Conservation (phyloP, 2,797 vertebrate genomes). For the Syndactyla subalaris region DNA sequence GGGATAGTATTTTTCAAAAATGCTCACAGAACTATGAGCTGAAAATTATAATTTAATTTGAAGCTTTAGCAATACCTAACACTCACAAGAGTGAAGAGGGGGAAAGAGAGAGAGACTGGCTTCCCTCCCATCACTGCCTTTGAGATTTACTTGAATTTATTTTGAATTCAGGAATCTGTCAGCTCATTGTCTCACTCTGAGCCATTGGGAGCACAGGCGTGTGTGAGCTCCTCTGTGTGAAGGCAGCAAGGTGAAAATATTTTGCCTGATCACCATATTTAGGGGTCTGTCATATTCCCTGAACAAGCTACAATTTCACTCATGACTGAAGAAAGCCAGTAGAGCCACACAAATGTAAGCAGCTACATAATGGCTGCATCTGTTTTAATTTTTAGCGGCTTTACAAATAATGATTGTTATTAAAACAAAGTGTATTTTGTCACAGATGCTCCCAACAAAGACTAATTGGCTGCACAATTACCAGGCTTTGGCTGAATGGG, state of each 20-base stretch:
- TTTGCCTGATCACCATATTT: conserved; percentile 56
- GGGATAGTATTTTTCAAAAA: background rate
- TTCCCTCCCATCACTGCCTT: background rate
- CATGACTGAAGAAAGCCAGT: conserved; percentile 41
- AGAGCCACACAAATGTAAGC: conserved; percentile 18
- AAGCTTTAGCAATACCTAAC: background rate
- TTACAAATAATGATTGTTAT: conserved; percentile 55
- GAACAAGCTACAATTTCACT: conserved; percentile 63
- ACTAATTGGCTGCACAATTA: conserved; percentile 54
- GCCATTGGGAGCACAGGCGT: background rate
- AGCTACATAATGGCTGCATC: conserved; percentile 36
- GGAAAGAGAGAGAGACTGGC: background rate
- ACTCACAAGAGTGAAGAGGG: fast-evolving
- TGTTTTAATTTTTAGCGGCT: conserved; percentile 57
- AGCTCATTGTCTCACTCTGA: conserved; percentile 3
- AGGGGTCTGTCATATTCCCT: conserved; percentile 41
- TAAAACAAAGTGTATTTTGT: conserved; percentile 61
- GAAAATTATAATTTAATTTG: background rate
- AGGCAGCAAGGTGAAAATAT: conserved; percentile 47
- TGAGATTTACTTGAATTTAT: conserved; percentile 15
- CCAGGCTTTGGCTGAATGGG: background rate
- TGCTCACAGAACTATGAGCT: background rate
- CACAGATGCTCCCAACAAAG: conserved; percentile 35
- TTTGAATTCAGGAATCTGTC: conserved; percentile 42
- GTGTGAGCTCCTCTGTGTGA: conserved; percentile 21